Evolutionary conservation across 1,140 invertebrate species (phyloP).

Genomic region (Rhyacophila brunnea): DNA sequence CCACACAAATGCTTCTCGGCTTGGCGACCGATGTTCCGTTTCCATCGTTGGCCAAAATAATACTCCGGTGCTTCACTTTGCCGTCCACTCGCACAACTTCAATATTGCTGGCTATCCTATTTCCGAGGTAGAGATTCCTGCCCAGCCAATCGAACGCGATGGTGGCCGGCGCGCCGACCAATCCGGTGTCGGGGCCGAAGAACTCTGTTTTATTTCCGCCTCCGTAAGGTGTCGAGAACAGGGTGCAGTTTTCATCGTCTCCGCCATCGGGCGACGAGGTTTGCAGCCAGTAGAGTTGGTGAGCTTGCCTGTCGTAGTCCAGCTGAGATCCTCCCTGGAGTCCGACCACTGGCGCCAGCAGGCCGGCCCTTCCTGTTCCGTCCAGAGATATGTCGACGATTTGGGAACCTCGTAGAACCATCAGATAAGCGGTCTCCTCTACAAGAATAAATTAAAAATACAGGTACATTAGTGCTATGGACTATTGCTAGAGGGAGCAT

Average conservation of each 20-base stretch:
- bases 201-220: slow-evolving; percentile 88
- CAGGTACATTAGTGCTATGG: no score
- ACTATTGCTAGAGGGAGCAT: no score
- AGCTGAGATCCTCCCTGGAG: slow-evolving; percentile 85
- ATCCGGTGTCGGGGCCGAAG: slow-evolving; percentile 72
- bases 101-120: slow-evolving; percentile 87
- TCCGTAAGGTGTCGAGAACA: slow-evolving; percentile 80
- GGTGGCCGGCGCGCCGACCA: slow-evolving; percentile 87
- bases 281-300: slow-evolving; percentile 84
- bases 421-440: slow-evolving; percentile 84
- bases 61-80: slow-evolving; percentile 78
- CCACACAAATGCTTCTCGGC: slow-evolving; percentile 84
- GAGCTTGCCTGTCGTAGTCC: slow-evolving; percentile 86
- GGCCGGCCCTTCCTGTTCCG: slow-evolving; percentile 73
- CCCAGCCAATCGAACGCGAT: slow-evolving; percentile 97
- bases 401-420: slow-evolving; percentile 88
- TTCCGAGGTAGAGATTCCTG: slow-evolving; percentile 92
- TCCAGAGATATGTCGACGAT: slow-evolving; percentile 81
- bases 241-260: slow-evolving; percentile 77
- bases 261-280: slow-evolving; percentile 68
- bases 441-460: no score
- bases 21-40: slow-evolving; percentile 81
- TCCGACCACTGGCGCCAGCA: slow-evolving; percentile 86
- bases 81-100: slow-evolving; percentile 88
- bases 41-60: slow-evolving; percentile 90